Conservation (phyloP, 37 sponge, comb jelly and placozoan genomes). For the Mnemiopsis leidyi region DNA sequence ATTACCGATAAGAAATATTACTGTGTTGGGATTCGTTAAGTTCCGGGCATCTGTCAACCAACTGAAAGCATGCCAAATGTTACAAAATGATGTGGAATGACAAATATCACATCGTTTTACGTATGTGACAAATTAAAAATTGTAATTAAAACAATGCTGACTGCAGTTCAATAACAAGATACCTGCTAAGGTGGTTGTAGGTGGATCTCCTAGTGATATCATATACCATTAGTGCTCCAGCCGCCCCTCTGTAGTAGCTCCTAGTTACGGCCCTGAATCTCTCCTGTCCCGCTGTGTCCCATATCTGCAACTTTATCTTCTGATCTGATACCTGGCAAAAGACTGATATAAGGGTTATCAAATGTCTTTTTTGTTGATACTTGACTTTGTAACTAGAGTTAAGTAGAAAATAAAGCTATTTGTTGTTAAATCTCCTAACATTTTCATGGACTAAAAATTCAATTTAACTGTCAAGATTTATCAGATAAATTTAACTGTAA, state of each 20-base stretch:
- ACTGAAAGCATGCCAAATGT: too few species aligned
- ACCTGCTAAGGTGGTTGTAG: slow-evolving; percentile 96
- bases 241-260: slow-evolving; percentile 99
- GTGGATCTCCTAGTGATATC: slow-evolving; percentile 96
- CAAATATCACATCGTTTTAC: too few species aligned
- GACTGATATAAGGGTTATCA: too few species aligned
- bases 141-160: too few species aligned
- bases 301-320: slow-evolving; percentile 98
- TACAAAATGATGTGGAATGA: too few species aligned
- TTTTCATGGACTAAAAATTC: neutral
- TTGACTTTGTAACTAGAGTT: too few species aligned
- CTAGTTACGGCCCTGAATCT: slow-evolving; percentile 98
- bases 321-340: slow-evolving; percentile 76
- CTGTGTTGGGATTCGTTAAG: slow-evolving; percentile 98
- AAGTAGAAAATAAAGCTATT: too few species aligned
- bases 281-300: slow-evolving; percentile 99
- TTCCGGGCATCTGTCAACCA: slow-evolving; percentile 99
- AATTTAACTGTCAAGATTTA: too few species aligned
- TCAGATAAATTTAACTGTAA: too few species aligned
- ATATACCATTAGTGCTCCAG: slow-evolving; percentile 99
- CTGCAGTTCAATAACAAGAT: too few species aligned
- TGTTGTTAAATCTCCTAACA: neutral
- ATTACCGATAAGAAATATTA: slow-evolving; percentile 97
- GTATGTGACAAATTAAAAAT: too few species aligned
- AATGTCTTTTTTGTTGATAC: too few species aligned